phyloP scores from a whole-genome alignment of 1,140 invertebrate species.

The Trichoplusia ni region DNA sequence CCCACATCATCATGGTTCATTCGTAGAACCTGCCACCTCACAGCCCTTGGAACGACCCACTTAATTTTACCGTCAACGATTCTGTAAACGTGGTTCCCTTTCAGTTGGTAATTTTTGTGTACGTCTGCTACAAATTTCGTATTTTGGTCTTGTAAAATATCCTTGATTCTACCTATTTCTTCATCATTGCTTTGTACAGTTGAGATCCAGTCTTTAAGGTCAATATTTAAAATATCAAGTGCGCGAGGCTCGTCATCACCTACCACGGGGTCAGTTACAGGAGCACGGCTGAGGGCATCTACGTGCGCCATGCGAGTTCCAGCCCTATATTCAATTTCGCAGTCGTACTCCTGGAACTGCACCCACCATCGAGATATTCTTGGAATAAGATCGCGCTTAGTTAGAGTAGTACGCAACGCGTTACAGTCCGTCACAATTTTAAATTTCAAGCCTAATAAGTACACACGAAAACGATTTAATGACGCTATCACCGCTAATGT shows the following conservation, averaged over 20 bases:
- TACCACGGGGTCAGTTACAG: neutral
- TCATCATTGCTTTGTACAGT: slow-evolving; percentile 25
- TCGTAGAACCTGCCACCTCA: too few relatives aligned
- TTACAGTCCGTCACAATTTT: slow-evolving; percentile 28
- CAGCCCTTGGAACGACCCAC: too few relatives aligned
- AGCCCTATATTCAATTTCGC: slow-evolving; percentile 32
- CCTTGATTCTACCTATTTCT: slow-evolving; percentile 5
- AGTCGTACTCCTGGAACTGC: too few relatives aligned
- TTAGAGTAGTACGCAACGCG: slow-evolving; percentile 25
- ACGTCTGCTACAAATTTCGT: neutral
- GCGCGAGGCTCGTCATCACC: neutral
- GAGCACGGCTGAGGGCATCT: slow-evolving; percentile 30
- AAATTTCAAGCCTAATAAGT: slow-evolving; percentile 21
- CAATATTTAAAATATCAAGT: slow-evolving; percentile 17
- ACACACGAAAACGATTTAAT: slow-evolving; percentile 25
- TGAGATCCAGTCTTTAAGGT: slow-evolving; percentile 19
- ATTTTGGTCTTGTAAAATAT: neutral
- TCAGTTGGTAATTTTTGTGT: too few relatives aligned
- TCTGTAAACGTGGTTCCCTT: too few relatives aligned
- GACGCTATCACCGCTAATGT: slow-evolving; percentile 28
- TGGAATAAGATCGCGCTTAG: slow-evolving; percentile 34
- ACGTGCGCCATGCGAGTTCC: slow-evolving; percentile 29
- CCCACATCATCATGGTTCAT: too few relatives aligned
- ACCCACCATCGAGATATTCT: slow-evolving; percentile 38
- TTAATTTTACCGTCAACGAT: too few relatives aligned